A percentile compares a stretch with the other conserved stretches of the same genome.
Conservation (phyloP, 37 sponge, comb jelly and placozoan genomes). For the Hexactinellida sp. region DNA sequence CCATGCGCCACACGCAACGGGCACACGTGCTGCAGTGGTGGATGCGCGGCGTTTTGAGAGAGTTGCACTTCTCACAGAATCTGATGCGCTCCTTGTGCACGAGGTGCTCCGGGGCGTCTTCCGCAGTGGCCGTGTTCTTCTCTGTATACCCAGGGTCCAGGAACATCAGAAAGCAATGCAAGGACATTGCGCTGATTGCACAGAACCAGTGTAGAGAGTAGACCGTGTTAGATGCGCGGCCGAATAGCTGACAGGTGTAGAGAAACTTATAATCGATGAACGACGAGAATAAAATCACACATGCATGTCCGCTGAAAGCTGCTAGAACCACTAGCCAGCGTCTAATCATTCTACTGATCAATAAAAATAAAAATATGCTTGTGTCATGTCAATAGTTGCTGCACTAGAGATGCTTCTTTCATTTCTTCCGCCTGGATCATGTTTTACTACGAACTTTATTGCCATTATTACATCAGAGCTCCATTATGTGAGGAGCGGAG, state of each 20-base stretch:
- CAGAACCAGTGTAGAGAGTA: background rate
- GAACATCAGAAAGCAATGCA: background rate
- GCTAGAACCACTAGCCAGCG: background rate
- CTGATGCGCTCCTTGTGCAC: constrained; percentile 4
- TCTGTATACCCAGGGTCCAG: background rate
- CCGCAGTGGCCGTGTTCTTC: background rate
- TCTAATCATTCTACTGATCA: background rate
- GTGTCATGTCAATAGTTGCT: no score
- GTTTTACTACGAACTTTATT: no score
- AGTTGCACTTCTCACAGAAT: constrained; percentile 6
- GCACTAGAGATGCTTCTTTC: no score
- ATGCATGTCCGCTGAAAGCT: background rate
- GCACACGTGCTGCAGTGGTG: constrained; percentile 17
- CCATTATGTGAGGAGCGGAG: no score
- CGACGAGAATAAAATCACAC: background rate
- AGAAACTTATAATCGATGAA: background rate
- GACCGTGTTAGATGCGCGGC: background rate
- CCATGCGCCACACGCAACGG: constrained; percentile 3
- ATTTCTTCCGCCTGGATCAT: no score
- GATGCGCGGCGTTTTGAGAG: constrained; percentile 7
- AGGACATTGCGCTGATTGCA: background rate
- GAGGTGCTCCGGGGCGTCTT: background rate
- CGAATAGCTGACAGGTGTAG: constrained; percentile 3
- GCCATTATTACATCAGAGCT: no score
- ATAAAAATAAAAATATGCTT: no score